Percentiles rank a stretch among this genome's conserved stretches.
Conservation (phyloP, 2,797 vertebrate species). For the Sebastes itinus region DNA sequence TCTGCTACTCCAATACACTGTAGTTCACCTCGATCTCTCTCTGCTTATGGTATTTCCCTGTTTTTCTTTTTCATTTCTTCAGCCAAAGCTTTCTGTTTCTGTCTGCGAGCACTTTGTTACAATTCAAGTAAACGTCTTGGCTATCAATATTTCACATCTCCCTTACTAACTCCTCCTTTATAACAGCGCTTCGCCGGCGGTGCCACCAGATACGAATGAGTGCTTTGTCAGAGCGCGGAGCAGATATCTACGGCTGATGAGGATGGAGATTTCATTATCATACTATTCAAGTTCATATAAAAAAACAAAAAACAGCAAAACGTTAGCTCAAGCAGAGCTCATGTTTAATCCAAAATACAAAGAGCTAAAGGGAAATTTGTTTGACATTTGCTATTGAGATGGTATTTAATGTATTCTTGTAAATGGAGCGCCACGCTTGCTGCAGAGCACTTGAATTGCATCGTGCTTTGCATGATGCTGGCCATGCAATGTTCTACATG, state of each 20-base stretch:
- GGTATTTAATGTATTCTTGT: constrained; percentile 26
- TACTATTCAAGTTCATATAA: constrained; percentile 12
- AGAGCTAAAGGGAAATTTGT: constrained; percentile 34
- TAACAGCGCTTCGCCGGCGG: constrained; percentile 21
- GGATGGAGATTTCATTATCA: constrained; percentile 55
- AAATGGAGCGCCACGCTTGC: constrained; percentile 24
- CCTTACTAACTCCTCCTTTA: constrained; percentile 36
- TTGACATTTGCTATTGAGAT: constrained; percentile 25
- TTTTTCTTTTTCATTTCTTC: constrained; percentile 20
- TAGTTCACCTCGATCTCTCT: constrained; percentile 4
- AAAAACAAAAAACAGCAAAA: constrained; percentile 32
- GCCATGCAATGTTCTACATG: constrained; percentile 62
- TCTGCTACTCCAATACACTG: constrained; percentile 47
- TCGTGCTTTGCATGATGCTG: constrained; percentile 49
- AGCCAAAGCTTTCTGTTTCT: constrained; percentile 34
- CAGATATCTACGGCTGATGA: constrained; percentile 43
- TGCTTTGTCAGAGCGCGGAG: constrained; percentile 41
- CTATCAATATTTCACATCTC: constrained; percentile 79
- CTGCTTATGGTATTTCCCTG: constrained; percentile 25
- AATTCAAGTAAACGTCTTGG: constrained; percentile 63
- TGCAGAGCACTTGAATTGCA: constrained; percentile 22
- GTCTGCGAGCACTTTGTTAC: constrained; percentile 65
- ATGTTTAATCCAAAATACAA: constrained; percentile 41
- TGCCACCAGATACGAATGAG: constrained; percentile 47
- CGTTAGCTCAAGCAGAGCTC: constrained; percentile 7